phyloP scores from a whole-genome alignment of 2,113 vertebrate species.

The Cyprinodon variegatus region DNA sequence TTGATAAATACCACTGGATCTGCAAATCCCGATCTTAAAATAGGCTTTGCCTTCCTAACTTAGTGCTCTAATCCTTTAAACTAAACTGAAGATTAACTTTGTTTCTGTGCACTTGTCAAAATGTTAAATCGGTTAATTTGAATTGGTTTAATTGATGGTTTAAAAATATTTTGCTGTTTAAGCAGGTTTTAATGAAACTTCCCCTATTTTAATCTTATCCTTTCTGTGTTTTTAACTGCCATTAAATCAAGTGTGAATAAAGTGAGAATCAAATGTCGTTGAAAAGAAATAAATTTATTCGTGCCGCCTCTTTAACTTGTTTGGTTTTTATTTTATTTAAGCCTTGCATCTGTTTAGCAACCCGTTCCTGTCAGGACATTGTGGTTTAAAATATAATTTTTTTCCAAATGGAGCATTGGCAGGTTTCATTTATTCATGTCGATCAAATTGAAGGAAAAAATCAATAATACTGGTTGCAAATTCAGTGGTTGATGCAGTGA shows the following conservation, averaged over 20 bases:
- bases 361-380: not conserved
- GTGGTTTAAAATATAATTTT: no score
- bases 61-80: not conserved
- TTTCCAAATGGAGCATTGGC: no score
- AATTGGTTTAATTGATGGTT: conserved; percentile 45
- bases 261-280: conserved; percentile 65
- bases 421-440: no score
- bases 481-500: no score
- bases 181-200: conserved; percentile 60
- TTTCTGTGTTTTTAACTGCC: conserved; percentile 41
- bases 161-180: conserved; percentile 55
- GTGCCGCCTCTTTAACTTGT: conserved; percentile 19
- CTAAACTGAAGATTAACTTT: not conserved
- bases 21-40: conserved; percentile 80
- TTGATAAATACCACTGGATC: conserved; percentile 96
- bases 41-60: not conserved
- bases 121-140: conserved; percentile 37
- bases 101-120: not conserved
- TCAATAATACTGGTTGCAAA: no score
- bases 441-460: no score
- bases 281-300: conserved; percentile 68
- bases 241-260: conserved; percentile 68
- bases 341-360: fast-evolving
- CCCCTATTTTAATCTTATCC: conserved; percentile 49
- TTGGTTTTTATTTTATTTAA: not conserved